These are phyloP conservation scores for Pogonocherus hispidulus DNA, from an alignment of 2,888 invertebrate genomes.

Conservation along the genomic window DNA sequence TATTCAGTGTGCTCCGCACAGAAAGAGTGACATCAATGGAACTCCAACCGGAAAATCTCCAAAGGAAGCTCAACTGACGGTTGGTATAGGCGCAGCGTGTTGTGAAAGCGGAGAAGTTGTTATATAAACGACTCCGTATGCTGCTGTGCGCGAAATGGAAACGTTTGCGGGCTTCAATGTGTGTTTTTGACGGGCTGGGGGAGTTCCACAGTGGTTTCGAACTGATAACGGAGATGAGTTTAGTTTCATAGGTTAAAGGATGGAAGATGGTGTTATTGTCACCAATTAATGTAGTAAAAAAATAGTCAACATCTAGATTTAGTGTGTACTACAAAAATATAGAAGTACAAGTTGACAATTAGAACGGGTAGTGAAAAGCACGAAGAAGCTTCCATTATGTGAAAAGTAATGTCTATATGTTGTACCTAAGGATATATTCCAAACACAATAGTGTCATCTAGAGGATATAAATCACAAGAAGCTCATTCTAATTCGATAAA, in stretches of 20 bases:
- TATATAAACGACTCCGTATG: neutral
- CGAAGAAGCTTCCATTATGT: too few relatives aligned
- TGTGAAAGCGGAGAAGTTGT: neutral
- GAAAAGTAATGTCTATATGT: too few relatives aligned
- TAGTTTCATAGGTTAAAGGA: neutral
- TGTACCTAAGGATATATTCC: too few relatives aligned
- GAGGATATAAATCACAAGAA: too few relatives aligned
- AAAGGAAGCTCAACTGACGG: slow-evolving; percentile 16
- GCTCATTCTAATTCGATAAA: too few relatives aligned
- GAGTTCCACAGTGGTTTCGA: neutral
- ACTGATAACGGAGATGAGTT: neutral
- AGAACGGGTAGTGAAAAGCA: too few relatives aligned
- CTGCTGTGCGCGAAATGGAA: neutral
- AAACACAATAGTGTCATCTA: too few relatives aligned
- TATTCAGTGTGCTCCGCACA: neutral
- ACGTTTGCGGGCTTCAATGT: neutral
- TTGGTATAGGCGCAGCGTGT: neutral
- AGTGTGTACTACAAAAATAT: too few relatives aligned
- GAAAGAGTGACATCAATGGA: slow-evolving; percentile 12
- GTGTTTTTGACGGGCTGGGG: neutral
- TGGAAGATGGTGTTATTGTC: neutral
- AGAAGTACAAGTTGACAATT: too few relatives aligned
- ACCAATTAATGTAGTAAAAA: too few relatives aligned
- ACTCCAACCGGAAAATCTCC: neutral
- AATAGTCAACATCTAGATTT: too few relatives aligned